Percentiles rank a stretch among this genome's conserved stretches.
These are phyloP conservation scores for Tillus elongatus DNA, from an alignment of 2,888 invertebrate genomes.

Conservation along the genomic window DNA sequence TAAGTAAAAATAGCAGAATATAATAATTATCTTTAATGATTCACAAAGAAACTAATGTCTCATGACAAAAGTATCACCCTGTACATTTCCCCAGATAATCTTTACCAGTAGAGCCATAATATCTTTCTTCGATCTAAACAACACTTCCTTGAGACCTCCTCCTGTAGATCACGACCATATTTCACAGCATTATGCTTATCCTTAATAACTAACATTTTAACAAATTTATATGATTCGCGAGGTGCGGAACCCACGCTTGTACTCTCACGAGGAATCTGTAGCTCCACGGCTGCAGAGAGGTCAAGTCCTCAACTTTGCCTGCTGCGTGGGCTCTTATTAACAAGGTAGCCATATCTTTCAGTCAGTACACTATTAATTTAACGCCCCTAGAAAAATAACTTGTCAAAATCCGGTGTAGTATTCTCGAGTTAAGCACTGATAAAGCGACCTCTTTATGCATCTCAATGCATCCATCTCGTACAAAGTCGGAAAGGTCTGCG, in stretches of 20 bases:
- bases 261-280: conserved; percentile 12
- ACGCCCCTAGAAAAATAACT: conserved; percentile 32
- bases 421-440: conserved; percentile 18
- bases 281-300: too few species aligned
- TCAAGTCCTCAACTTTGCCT: conserved; percentile 29
- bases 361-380: conserved; percentile 36
- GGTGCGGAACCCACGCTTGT: conserved; percentile 20
- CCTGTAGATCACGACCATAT: too few species aligned
- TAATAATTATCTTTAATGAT: too few species aligned
- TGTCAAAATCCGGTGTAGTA: conserved; percentile 25
- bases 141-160: too few species aligned
- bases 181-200: not conserved
- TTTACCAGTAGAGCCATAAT: too few species aligned
- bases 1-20: too few species aligned
- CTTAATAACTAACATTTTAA: conserved; percentile 10
- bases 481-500: not conserved
- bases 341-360: conserved; percentile 37
- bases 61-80: too few species aligned
- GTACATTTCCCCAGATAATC: too few species aligned
- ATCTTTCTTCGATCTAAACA: too few species aligned
- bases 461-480: not conserved
- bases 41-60: too few species aligned
- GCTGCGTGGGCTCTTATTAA: conserved; percentile 35
- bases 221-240: conserved; percentile 20
- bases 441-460: conserved; percentile 13